phyloP scores from a whole-genome alignment of 2,113 vertebrate genomes.

The Strix aluco region DNA sequence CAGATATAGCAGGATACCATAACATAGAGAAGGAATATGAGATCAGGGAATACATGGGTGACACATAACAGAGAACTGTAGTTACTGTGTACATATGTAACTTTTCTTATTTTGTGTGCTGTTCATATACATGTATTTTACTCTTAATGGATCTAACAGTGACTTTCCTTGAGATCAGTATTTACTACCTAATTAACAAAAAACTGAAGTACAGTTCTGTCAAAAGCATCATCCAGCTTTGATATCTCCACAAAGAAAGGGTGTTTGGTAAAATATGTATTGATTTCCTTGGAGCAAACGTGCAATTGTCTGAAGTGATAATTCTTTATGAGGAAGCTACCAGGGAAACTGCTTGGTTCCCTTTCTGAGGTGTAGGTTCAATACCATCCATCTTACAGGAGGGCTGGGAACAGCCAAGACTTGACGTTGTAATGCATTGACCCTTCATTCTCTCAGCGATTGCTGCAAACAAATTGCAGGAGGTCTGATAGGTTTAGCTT shows the following conservation, averaged over 20 bases:
- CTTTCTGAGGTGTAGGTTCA: neutral
- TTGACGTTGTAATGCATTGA: neutral
- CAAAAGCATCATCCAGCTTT: rapidly evolving
- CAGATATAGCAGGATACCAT: neutral
- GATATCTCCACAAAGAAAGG: neutral
- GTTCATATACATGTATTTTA: neutral
- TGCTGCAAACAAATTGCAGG: slow-evolving; percentile 11
- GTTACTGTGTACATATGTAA: neutral
- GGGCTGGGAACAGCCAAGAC: neutral
- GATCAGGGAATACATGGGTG: neutral
- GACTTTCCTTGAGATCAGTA: neutral
- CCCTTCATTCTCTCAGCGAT: neutral
- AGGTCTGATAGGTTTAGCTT: neutral
- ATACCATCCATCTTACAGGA: neutral
- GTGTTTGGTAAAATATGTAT: neutral
- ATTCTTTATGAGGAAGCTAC: neutral
- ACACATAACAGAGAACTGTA: neutral
- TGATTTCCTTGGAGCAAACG: neutral
- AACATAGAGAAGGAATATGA: neutral
- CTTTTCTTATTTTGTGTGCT: neutral
- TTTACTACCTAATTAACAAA: neutral
- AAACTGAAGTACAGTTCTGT: neutral
- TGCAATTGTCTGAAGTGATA: neutral
- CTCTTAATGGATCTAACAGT: neutral
- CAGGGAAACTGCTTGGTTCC: neutral